Evolutionary conservation across 2,888 invertebrate species (phyloP).

Genomic region (Lepidonotus clava): DNA sequence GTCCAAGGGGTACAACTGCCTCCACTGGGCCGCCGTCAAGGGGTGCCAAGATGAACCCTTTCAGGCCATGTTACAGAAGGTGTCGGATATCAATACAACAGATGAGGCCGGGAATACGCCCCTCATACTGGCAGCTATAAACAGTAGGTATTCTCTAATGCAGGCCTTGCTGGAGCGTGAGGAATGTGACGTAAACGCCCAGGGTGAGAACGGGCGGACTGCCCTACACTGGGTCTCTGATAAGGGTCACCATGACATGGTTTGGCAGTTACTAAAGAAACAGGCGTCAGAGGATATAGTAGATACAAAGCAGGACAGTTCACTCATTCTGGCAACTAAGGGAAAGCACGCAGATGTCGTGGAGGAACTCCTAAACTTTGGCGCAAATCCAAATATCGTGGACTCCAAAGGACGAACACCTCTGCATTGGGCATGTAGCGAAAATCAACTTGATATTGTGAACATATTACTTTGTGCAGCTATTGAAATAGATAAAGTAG

Average conservation of each 20-base stretch:
- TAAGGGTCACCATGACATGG: conserved; percentile 41
- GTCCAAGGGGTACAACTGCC: neutral
- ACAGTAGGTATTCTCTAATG: conserved; percentile 7
- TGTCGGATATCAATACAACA: neutral
- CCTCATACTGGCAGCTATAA: conserved; percentile 16
- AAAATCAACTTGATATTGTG: neutral
- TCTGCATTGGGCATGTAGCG: conserved; percentile 36
- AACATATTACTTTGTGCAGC: conserved; percentile 4
- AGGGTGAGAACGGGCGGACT: conserved; percentile 56
- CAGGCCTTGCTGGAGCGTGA: neutral
- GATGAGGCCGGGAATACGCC: conserved; percentile 41
- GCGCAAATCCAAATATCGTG: conserved; percentile 37
- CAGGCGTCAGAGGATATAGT: neutral
- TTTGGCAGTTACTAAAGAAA: conserved; percentile 25
- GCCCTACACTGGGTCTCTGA: conserved; percentile 57
- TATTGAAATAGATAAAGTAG: neutral
- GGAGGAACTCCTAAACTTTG: conserved; percentile 21
- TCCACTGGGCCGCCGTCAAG: conserved; percentile 46
- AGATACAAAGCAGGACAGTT: conserved; percentile 51
- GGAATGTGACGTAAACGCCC: conserved; percentile 37
- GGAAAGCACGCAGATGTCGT: conserved; percentile 45
- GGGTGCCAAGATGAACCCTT: conserved; percentile 21
- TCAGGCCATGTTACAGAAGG: neutral
- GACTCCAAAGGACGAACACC: conserved; percentile 48
- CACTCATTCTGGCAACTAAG: conserved; percentile 53